phyloP scores from a whole-genome alignment of 2,113 vertebrate species.

The Galemys pyrenaicus region DNA sequence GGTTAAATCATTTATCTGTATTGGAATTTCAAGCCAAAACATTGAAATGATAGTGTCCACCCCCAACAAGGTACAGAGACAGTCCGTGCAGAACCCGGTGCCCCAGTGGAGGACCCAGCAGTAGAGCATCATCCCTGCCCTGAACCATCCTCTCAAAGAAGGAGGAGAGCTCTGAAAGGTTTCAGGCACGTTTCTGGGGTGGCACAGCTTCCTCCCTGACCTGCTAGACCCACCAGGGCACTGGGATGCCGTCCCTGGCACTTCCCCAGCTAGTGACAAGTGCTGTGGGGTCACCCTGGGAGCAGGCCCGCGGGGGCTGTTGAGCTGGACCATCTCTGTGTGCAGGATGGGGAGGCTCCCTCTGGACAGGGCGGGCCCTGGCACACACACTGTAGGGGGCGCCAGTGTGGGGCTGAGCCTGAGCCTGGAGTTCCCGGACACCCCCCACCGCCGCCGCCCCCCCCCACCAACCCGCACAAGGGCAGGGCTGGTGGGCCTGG shows the following conservation, averaged over 20 bases:
- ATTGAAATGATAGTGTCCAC: background rate
- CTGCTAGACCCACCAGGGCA: too few relatives aligned
- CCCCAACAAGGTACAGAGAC: background rate
- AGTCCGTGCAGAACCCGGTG: background rate
- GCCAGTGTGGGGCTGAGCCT: background rate
- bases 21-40: conserved; percentile 5
- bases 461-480: too few relatives aligned
- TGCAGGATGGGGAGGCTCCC: background rate
- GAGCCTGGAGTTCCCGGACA: background rate
- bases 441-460: too few relatives aligned
- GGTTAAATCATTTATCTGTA: background rate
- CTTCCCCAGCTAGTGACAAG: too few relatives aligned
- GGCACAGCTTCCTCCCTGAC: too few relatives aligned
- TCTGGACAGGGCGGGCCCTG: background rate
- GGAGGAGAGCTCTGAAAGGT: background rate
- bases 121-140: background rate
- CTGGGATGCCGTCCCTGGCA: background rate
- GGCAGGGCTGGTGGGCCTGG: background rate
- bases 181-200: background rate
- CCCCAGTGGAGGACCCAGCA: background rate
- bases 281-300: background rate
- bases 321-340: too few relatives aligned
- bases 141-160: too few relatives aligned
- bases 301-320: background rate
- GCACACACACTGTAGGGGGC: too few relatives aligned